Conservation (phyloP, 2,113 vertebrate species). For the Pica pica region DNA sequence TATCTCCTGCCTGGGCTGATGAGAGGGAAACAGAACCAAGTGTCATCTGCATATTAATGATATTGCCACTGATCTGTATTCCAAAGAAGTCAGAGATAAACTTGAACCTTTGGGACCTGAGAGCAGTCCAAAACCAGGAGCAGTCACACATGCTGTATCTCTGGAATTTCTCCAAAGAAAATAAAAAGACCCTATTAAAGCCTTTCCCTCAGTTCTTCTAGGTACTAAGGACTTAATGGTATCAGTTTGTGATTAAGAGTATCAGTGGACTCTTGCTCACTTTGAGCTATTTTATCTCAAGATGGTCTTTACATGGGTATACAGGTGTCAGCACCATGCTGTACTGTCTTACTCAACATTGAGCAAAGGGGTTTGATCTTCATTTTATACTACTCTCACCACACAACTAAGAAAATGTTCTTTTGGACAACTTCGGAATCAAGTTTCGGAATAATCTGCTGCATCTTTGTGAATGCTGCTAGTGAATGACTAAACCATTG, state of each 20-base stretch:
- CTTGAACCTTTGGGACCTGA: not conserved
- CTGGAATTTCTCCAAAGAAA: slow-evolving; percentile 12
- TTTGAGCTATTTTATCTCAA: slow-evolving; percentile 4
- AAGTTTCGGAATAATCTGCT: not conserved
- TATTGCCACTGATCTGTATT: not conserved
- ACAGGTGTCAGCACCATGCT: not conserved
- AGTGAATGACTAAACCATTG: not conserved
- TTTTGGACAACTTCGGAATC: not conserved
- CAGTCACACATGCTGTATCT: not conserved
- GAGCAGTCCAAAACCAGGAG: not conserved
- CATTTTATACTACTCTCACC: not conserved
- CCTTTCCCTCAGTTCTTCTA: not conserved
- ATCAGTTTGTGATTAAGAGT: not conserved
- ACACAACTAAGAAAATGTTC: not conserved
- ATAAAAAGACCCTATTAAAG: not conserved
- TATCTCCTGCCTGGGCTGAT: slow-evolving; percentile 8
- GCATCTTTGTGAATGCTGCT: not conserved
- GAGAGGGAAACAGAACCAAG: slow-evolving; percentile 19
- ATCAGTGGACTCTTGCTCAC: not conserved
- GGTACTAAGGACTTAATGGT: not conserved
- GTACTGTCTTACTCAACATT: not conserved
- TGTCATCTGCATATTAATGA: slow-evolving; percentile 29
- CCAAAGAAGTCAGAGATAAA: not conserved
- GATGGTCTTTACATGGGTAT: not conserved
- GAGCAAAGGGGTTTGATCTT: not conserved